phyloP scores from a whole-genome alignment of 2,797 vertebrate species.

The Delichon dasypus region DNA sequence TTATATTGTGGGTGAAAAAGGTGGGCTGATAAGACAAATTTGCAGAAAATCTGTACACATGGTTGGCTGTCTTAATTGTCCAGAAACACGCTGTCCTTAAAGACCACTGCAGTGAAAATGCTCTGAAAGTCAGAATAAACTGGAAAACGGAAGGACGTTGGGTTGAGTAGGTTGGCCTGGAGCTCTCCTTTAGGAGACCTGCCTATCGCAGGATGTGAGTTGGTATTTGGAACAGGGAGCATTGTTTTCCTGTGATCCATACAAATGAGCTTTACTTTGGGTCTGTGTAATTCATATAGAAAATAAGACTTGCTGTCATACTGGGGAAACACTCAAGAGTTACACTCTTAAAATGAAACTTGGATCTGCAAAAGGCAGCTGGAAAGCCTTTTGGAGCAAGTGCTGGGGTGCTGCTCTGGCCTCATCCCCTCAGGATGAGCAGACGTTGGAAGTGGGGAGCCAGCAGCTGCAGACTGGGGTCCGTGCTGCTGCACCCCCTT shows the following conservation, averaged over 20 bases:
- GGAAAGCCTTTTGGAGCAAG: background rate
- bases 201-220: background rate
- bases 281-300: background rate
- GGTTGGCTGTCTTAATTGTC: background rate
- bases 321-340: background rate
- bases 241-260: background rate
- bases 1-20: background rate
- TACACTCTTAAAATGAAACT: background rate
- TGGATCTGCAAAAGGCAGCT: background rate
- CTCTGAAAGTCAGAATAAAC: background rate
- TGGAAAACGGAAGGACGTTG: background rate
- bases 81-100: background rate
- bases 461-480: background rate
- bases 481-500: background rate
- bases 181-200: background rate
- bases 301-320: background rate
- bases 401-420: background rate
- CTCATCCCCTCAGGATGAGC: background rate
- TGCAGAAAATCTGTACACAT: background rate
- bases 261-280: background rate
- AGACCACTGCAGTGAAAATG: background rate
- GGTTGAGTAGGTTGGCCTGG: background rate
- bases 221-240: background rate
- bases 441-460: accelerated
- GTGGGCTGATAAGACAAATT: background rate